Base-by-base conservation (phyloP, 2,888 invertebrate species). In the Drosophila kanekoi region DNA sequence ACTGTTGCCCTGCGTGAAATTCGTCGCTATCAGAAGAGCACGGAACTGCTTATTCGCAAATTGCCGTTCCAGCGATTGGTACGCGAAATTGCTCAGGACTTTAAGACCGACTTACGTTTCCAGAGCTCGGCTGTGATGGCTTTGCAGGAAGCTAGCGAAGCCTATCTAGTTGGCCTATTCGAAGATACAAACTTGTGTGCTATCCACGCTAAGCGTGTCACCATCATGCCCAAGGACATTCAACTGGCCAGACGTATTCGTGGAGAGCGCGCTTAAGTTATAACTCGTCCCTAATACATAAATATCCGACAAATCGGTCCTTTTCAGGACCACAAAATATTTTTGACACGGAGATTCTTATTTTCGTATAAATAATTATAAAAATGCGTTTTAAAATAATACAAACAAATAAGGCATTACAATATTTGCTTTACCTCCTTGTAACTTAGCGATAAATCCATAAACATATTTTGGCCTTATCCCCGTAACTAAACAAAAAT, bases 401-500 rank as follows among this genome's bases (percentile, higher is more conserved):
- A n/a, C n/a, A n/a, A 23, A 23, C 8, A 23, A 23, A 23, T 1
- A 98, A 93, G 98, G 98, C 92, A 98, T 98, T 91, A 98, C 98
- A 93, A 94, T 98, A 92, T 13, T 43, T 20, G 40, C 40, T 40
- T 40, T 16, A 5, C 40, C 3, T 6, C 14, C 14, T 45, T 45
- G 45, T 45, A 45, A 14, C 23, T 23, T 23, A 23, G 5, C 5
- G 23, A n/a, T n/a, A n/a, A n/a, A n/a, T n/a, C n/a, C n/a, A 23
- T 5, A 23, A 23, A 23, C 23, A 23, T 23, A 23, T 8, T 8
- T 23, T 23, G 1, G 23, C 23, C 23, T 6, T 8, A 23, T 6
- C 8, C 1, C 23, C 20, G 4, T 5, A 4, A 20, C 4, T 20
- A 4, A 20, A 4, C 20, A 20, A 1, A 4, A 4, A 0, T 4